Conservation (phyloP, 2,113 vertebrate species). For the Catagonus wagneri region DNA sequence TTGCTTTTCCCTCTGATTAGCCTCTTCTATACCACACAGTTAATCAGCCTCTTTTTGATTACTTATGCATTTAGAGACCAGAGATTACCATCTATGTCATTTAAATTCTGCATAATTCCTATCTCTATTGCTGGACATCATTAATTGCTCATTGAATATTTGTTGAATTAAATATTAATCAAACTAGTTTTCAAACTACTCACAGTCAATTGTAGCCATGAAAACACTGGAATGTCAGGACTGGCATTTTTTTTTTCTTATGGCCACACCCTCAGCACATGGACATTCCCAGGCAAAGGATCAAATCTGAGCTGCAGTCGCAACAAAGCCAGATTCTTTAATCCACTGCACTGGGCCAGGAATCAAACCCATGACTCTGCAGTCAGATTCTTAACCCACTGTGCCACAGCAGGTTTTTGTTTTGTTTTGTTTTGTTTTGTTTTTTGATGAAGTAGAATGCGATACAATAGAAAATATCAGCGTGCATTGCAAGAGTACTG, state of each 20-base stretch:
- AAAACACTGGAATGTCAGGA: slow-evolving; percentile 34
- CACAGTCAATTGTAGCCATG: background rate
- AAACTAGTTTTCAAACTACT: slow-evolving; percentile 45
- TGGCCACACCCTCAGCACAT: too few relatives aligned
- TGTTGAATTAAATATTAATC: slow-evolving; percentile 16
- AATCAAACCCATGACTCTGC: too few relatives aligned
- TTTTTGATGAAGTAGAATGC: background rate
- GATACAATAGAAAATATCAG: slow-evolving; percentile 1
- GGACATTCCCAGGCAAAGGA: too few relatives aligned
- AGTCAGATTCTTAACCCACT: too few relatives aligned
- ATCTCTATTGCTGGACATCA: background rate
- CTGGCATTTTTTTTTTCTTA: background rate
- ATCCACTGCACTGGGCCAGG: too few relatives aligned
- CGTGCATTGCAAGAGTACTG: background rate
- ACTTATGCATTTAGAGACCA: background rate
- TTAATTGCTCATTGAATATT: slow-evolving; percentile 22
- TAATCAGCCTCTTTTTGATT: background rate
- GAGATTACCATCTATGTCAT: background rate
- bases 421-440: too few relatives aligned
- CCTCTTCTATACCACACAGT: background rate
- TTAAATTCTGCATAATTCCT: slow-evolving; percentile 33
- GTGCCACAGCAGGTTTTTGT: too few relatives aligned
- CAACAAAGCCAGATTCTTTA: too few relatives aligned
- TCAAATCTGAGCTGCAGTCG: too few relatives aligned
- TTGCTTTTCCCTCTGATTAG: background rate